Base-by-base conservation (phyloP, 2,888 invertebrate genomes). In the Apodemia zela region DNA sequence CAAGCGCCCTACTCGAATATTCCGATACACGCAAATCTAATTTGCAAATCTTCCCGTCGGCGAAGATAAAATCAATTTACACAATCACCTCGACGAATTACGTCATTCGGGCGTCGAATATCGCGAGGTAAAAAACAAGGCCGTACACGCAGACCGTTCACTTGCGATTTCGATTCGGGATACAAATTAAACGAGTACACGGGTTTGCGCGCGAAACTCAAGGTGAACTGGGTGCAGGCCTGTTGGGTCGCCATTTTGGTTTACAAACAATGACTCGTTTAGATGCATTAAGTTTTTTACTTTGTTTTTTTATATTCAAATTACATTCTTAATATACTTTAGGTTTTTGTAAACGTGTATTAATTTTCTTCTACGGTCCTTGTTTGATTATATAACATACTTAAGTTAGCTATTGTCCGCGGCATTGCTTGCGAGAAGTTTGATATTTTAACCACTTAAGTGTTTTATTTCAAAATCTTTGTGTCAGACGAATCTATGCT, bases 141-240 rank as follows among this genome's bases (percentile, higher is more conserved):
- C 79, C 83, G 81, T 67, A 75, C 70, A 72, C 85, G 86, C 87
- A 83, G 81, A 76, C 87, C 87, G 85, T 85, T 89, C 87, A 89
- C 89, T 89, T 87, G 79, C 87, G 84, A 81, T 89, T 85, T 88
- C 87, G 78, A 63, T 66, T 66, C 59, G 63, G 63, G 58, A 61
- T 54, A 58, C 38, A 45, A 60, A 62, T 42, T 60, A 61, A 58
- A 59, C 45, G 69, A 25, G 59, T 45, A 35, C 49, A 29, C 60
- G 18, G 54, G 42, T 68, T 66, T 71, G 76, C 68, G 67, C 80
- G 79, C 81, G 80, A 86, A 87, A 86, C 81, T 88, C 87, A 88
- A 89, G 88, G 88, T 83, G 76, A 86, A 79, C 87, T 76, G 77
- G 82, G 59, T 63, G 59, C 65, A 58, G 63, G 45, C 8, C 45